Evolutionary conservation across 2,888 invertebrate species (phyloP), one percentile per base, ranked within the genome.

Genomic region (Conchocele bisecta): DNA sequence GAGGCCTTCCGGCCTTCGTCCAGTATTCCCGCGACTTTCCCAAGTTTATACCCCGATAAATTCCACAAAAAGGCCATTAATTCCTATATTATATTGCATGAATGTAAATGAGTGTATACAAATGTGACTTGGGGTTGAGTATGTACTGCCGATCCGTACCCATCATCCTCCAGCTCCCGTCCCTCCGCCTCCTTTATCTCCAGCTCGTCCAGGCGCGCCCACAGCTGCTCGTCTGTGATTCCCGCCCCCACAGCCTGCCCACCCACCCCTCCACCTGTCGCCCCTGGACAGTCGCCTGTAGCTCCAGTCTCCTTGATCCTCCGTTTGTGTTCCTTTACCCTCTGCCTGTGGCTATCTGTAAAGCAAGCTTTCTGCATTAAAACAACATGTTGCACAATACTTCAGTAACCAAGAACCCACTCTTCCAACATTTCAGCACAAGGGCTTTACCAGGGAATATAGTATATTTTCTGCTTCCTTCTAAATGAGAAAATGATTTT

Each of bases 161-260:
- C 68, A n/a, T 74, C 44, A 53, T 66, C 85, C 37, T 86, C 80
- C 59, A 91, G 60, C 81, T 92, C 93, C 91, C 93, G 92, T 70
- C 93, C 91, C 83, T 93, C 91, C 88, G 93, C 93, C 91, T 94
- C 94, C 89, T 93, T 93, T 57, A 93, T 87, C 82, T 94, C 94
- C 69, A 94, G 89, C 84, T 94, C 93, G 86, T 95, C 94, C 59
- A 95, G 89, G 81, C 92, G 91, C 17, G 89, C 86, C 87, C 92
- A 93, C 31, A 93, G 77, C 78, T 93, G 92, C 70, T 92, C 83
- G 65, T 85, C 79, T 37, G 76, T 80, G 28, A 67, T 31, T 20
- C 29, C 15, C 20, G 17, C 48, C 9, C 50, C 28, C 13, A 58
- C 44, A n/a, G 39, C 28, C 35, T 68, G 53, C 3, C 42, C 17